Evolutionary conservation across 2,888 invertebrate genomes (phyloP).

Genomic region (Globia sparganii): DNA sequence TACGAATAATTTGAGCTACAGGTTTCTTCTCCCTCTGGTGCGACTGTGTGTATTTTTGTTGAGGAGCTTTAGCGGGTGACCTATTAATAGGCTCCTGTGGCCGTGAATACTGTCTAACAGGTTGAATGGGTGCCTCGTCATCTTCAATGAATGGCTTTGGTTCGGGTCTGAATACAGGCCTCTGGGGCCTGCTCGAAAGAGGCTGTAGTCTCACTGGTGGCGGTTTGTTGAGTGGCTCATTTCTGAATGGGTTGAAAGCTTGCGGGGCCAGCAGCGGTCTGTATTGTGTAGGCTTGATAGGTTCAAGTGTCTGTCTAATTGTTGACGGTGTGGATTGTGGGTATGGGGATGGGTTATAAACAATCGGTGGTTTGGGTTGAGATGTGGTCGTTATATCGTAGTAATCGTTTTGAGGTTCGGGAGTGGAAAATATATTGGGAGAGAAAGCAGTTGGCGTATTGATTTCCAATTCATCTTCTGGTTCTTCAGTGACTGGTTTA

Average conservation of each 20-base stretch:
- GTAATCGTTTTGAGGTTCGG: constrained; percentile 87
- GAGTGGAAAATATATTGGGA: constrained; percentile 83
- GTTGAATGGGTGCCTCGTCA: constrained; percentile 84
- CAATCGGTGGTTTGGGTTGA: constrained; percentile 85
- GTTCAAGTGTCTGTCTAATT: constrained; percentile 79
- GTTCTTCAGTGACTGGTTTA: constrained; percentile 93
- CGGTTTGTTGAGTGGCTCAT: constrained; percentile 81
- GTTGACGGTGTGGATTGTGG: constrained; percentile 83
- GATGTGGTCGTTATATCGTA: constrained; percentile 86
- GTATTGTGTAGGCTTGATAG: constrained; percentile 86
- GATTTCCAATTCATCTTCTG: constrained; percentile 91
- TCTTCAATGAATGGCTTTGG: constrained; percentile 87
- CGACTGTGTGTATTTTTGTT: constrained; percentile 84
- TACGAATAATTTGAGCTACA: constrained; percentile 92
- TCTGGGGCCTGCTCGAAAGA: constrained; percentile 86
- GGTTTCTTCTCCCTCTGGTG: constrained; percentile 91
- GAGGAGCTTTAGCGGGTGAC: constrained; percentile 82
- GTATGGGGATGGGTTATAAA: constrained; percentile 85
- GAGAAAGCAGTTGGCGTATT: constrained; percentile 89
- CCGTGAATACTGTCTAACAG: constrained; percentile 85
- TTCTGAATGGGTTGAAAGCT: constrained; percentile 83
- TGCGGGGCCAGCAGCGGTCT: constrained; percentile 82
- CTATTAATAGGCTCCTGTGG: constrained; percentile 84
- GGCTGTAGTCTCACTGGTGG: constrained; percentile 87
- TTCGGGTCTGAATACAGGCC: constrained; percentile 89